A percentile compares a stretch with the other conserved stretches of the same genome.
Conservation (phyloP, 2,888 invertebrate genomes). For the Eilema sororculum region DNA sequence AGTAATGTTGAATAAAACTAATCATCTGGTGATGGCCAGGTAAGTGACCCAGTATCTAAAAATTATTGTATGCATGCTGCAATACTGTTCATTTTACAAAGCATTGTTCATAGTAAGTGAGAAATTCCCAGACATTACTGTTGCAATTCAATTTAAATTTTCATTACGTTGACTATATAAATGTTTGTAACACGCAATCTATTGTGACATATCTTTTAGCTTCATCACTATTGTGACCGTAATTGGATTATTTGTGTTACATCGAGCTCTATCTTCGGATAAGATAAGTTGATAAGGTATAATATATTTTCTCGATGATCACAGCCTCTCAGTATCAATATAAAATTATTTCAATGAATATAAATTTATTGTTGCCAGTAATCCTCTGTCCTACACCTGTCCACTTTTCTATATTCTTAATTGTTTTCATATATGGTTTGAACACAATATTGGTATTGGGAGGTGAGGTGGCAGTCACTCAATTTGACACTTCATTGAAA, state of each 20-base stretch:
- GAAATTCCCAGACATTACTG: constrained; percentile 40
- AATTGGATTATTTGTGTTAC: constrained; percentile 3
- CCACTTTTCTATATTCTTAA: neutral
- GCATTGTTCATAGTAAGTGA: constrained; percentile 33
- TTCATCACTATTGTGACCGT: neutral
- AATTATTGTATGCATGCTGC: constrained; percentile 25
- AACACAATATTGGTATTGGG: no score
- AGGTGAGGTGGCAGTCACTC: neutral
- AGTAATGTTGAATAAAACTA: constrained; percentile 20
- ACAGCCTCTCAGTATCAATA: neutral
- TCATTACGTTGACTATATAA: constrained; percentile 14
- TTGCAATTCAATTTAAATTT: constrained; percentile 22
- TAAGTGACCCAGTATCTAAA: constrained; percentile 19
- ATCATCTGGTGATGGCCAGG: constrained; percentile 14
- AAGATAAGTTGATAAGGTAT: neutral
- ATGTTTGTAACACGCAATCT: constrained; percentile 12
- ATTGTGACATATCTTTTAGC: constrained; percentile 3
- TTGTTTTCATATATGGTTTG: no score
- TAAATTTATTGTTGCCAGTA: neutral
- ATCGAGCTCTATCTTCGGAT: neutral
- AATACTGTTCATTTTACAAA: constrained; percentile 31
- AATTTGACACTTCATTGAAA: neutral
- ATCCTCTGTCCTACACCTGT: neutral
- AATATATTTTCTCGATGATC: neutral
- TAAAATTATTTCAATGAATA: neutral